phyloP scores from a whole-genome alignment of 2,113 vertebrate species.

The Alouatta palliata region DNA sequence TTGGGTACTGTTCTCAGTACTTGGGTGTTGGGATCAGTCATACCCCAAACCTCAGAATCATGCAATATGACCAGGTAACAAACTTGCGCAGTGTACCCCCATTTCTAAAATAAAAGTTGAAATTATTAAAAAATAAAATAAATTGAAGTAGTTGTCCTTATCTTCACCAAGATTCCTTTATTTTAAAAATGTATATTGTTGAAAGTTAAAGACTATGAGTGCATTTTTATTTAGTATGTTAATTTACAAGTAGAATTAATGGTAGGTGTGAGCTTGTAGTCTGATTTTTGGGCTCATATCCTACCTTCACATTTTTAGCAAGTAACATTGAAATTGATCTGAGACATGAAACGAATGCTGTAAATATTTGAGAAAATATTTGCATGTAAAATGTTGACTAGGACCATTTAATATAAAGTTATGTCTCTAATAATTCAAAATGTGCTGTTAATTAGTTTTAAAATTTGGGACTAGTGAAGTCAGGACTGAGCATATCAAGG shows the following conservation, averaged over 20 bases:
- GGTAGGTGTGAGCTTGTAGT: background rate
- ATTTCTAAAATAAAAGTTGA: no score
- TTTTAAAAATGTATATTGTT: background rate
- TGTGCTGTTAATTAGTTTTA: background rate
- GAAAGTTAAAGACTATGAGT: background rate
- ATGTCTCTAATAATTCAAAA: background rate
- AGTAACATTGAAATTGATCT: background rate
- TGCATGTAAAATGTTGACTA: background rate
- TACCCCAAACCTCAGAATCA: no score
- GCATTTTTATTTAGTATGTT: background rate
- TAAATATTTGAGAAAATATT: slow-evolving; percentile 13
- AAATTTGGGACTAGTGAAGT: background rate
- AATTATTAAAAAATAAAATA: no score
- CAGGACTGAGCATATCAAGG: background rate
- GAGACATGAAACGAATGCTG: background rate
- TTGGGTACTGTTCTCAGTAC: no score
- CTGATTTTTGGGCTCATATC: background rate
- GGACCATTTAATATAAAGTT: background rate
- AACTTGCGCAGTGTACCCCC: no score
- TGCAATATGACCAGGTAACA: no score
- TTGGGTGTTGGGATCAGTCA: no score
- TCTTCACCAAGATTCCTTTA: background rate
- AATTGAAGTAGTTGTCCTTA: background rate
- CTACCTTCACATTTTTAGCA: background rate
- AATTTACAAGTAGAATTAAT: background rate